phyloP scores from a whole-genome alignment of 2,888 invertebrate genomes.

The Sinohyriopsis cumingii region DNA sequence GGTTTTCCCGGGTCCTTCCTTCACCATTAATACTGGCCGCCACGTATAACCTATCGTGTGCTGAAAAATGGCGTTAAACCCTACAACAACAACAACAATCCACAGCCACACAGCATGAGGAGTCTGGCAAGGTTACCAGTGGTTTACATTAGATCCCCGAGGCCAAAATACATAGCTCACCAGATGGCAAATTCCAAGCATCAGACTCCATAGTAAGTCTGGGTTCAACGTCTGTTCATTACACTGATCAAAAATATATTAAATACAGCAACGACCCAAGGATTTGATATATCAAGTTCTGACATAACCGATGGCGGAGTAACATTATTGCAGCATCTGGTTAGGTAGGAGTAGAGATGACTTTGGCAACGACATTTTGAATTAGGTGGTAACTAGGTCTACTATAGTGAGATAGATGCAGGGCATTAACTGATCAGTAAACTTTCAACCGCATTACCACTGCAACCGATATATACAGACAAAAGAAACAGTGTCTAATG shows the following conservation, averaged over 20 bases:
- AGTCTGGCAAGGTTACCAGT: too few species aligned
- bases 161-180: too few species aligned
- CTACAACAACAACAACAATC: too few species aligned
- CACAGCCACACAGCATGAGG: too few species aligned
- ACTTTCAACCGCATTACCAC: slow-evolving; percentile 20
- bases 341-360: slow-evolving; percentile 30
- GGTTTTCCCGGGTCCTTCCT: too few species aligned
- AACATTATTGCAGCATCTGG: slow-evolving; percentile 10
- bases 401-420: slow-evolving; percentile 32
- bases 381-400: slow-evolving; percentile 27
- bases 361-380: slow-evolving; percentile 26
- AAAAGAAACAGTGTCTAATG: slow-evolving; percentile 27
- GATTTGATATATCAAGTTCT: slow-evolving; percentile 12
- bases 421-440: slow-evolving; percentile 23
- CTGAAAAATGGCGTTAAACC: too few species aligned
- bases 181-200: too few species aligned
- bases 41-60: too few species aligned
- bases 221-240: background rate
- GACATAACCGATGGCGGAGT: slow-evolving; percentile 15
- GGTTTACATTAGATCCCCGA: too few species aligned
- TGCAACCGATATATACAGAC: slow-evolving; percentile 17
- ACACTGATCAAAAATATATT: slow-evolving; percentile 9
- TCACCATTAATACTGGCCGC: too few species aligned
- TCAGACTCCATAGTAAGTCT: background rate
- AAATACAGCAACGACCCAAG: slow-evolving; percentile 15